These are phyloP conservation scores for Eumaeus atala DNA, from an alignment of 1,140 invertebrate genomes.

Conservation along the genomic window DNA sequence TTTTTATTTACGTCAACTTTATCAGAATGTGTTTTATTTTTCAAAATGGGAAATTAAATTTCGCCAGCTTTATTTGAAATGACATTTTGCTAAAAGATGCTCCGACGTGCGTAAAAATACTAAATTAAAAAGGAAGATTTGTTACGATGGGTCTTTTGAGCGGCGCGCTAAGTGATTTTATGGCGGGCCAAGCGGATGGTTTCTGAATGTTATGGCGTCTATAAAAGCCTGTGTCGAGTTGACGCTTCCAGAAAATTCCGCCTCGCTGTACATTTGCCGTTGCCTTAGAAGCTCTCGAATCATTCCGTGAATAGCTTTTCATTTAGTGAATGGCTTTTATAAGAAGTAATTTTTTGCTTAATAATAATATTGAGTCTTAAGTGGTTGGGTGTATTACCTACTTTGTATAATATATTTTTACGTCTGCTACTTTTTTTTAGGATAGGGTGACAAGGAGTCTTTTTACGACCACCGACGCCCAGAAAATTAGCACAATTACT, in stretches of 20 bases:
- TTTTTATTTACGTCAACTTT: not conserved
- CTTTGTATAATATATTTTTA: no score
- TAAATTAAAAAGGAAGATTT: constrained; percentile 5
- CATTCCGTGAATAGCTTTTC: constrained; percentile 38
- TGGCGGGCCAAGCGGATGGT: constrained; percentile 44
- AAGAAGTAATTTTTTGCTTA: constrained; percentile 32
- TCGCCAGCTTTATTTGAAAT: no score
- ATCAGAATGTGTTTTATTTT: no score
- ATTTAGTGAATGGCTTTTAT: constrained; percentile 52
- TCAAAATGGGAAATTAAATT: no score
- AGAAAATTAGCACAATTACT: no score
- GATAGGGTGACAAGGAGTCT: no score
- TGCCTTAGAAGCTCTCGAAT: constrained; percentile 56
- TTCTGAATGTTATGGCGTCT: constrained; percentile 56
- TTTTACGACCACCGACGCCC: no score
- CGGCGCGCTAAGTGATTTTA: constrained; percentile 54
- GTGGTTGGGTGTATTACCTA: no score
- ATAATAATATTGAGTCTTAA: not conserved
- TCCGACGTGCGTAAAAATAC: not conserved
- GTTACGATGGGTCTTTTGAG: constrained; percentile 15
- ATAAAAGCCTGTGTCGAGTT: constrained; percentile 60
- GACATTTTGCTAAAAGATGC: no score
- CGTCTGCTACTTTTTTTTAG: no score
- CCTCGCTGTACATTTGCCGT: constrained; percentile 34
- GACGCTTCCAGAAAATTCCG: constrained; percentile 63